Evolutionary conservation across 2,797 vertebrate species (phyloP).

Genomic region (Rhinatrema bivittatum): DNA sequence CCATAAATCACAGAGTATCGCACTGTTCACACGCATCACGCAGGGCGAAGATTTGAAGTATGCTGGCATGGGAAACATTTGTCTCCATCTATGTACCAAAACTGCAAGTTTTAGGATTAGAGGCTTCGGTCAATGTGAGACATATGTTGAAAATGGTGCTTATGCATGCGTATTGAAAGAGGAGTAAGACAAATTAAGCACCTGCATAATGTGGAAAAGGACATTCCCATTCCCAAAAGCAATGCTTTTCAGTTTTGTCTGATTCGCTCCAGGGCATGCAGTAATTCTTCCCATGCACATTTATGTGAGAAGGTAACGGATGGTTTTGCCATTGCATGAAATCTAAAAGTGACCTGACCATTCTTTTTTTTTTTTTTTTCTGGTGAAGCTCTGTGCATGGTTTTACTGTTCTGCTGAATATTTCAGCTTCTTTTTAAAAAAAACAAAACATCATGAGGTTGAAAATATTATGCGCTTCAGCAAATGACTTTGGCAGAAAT

Average conservation of each 20-base stretch:
- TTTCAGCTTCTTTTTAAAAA: too few species aligned
- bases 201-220: slow-evolving; percentile 1
- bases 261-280: slow-evolving; percentile 3
- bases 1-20: slow-evolving; percentile 40
- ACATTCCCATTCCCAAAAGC: not conserved
- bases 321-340: not conserved
- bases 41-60: slow-evolving; percentile 16
- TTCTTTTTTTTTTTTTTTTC: too few species aligned
- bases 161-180: not conserved
- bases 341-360: too few species aligned
- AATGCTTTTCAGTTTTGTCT: not conserved
- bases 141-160: not conserved
- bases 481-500: too few species aligned
- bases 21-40: slow-evolving; percentile 11
- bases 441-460: too few species aligned
- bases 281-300: not conserved
- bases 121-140: too few species aligned
- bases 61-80: slow-evolving; percentile 25
- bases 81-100: slow-evolving; percentile 30
- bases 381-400: too few species aligned
- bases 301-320: not conserved
- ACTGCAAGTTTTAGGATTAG: too few species aligned
- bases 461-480: too few species aligned
- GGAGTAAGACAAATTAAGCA: slow-evolving; percentile 4
- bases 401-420: too few species aligned